Evolutionary conservation across 1,140 invertebrate species (phyloP).

Genomic region (Dendroctonus valens): DNA sequence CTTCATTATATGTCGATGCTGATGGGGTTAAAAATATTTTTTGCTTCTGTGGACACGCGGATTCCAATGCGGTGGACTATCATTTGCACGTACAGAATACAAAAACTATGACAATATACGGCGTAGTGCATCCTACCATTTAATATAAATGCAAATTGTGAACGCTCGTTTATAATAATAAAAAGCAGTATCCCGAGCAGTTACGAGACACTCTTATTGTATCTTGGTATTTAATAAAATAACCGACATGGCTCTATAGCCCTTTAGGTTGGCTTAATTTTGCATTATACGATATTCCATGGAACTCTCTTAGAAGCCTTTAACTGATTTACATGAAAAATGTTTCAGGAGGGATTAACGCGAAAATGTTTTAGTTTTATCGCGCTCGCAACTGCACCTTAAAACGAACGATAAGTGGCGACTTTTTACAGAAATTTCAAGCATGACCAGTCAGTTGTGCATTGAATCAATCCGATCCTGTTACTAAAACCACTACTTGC

Average conservation of each 20-base stretch:
- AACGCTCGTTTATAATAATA: constrained; percentile 20
- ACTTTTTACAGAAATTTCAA: too few relatives aligned
- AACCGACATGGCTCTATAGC: constrained; percentile 16
- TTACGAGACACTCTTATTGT: constrained; percentile 22
- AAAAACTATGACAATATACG: not conserved
- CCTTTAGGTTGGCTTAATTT: constrained; percentile 15
- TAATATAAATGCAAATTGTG: constrained; percentile 25
- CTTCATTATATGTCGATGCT: too few relatives aligned
- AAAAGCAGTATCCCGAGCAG: constrained; percentile 16
- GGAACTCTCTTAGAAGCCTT: not conserved
- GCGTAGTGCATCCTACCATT: constrained; percentile 16
- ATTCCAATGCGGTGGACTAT: not conserved
- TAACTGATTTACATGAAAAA: not conserved
- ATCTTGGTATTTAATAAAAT: constrained; percentile 27
- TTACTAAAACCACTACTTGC: too few relatives aligned
- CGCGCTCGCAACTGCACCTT: too few relatives aligned
- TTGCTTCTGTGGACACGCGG: too few relatives aligned
- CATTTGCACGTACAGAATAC: not conserved
- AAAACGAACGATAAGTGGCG: too few relatives aligned
- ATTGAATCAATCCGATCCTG: too few relatives aligned
- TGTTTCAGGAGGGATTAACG: too few relatives aligned
- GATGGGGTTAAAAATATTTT: too few relatives aligned
- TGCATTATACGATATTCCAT: constrained; percentile 5
- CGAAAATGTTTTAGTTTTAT: too few relatives aligned
- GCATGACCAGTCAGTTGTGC: too few relatives aligned